Evolutionary conservation across 2,113 vertebrate genomes (phyloP).

Genomic region (Haemorhous mexicanus): DNA sequence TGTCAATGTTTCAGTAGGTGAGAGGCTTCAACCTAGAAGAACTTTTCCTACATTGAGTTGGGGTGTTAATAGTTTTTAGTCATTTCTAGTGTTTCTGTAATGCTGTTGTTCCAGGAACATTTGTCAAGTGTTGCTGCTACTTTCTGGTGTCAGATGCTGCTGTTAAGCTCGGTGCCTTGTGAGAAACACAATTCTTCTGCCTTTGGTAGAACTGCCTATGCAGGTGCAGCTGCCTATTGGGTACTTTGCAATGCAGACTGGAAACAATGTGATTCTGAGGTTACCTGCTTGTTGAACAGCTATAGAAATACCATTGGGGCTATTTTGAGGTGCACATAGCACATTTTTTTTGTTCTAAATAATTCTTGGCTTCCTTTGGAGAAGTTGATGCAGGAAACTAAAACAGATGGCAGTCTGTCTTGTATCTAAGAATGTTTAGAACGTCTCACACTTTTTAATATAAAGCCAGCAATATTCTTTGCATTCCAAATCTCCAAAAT

Average conservation of each 20-base stretch:
- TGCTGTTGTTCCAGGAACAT: background rate
- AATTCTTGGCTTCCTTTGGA: background rate
- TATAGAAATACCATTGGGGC: background rate
- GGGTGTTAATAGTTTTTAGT: background rate
- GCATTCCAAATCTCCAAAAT: background rate
- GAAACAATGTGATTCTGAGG: background rate
- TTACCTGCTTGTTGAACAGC: background rate
- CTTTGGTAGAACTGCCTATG: background rate
- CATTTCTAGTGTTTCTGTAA: background rate
- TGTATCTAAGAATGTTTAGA: background rate
- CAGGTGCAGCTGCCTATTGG: background rate
- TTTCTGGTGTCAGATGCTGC: background rate
- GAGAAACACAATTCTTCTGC: background rate
- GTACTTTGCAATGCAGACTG: background rate
- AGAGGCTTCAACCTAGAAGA: background rate
- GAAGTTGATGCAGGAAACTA: background rate
- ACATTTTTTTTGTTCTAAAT: background rate
- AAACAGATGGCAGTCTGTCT: slow-evolving; percentile 4
- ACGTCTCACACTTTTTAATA: background rate
- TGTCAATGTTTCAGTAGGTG: background rate
- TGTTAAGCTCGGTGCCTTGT: background rate
- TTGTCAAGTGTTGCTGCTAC: background rate
- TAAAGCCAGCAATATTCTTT: background rate
- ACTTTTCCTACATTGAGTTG: background rate
- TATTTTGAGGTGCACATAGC: background rate